Base-by-base conservation (phyloP, 2,888 invertebrate species). In the Hydrotaea cyrtoneurina region DNA sequence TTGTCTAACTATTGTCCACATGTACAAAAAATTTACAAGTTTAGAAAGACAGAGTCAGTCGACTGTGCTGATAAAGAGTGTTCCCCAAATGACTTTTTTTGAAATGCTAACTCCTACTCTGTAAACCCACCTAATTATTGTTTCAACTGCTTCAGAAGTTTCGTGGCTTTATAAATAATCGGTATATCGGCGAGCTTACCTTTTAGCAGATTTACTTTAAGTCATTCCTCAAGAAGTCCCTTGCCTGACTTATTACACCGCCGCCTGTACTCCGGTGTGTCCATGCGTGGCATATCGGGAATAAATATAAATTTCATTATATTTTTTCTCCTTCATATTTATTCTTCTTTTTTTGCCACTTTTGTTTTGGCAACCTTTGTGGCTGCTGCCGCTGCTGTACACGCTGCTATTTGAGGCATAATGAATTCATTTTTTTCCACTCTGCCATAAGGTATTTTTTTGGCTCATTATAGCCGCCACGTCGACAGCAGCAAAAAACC, bases 381-480 rank as follows among this genome's bases (percentile, higher is more conserved):
- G 46, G 71, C 17, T 31, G 46, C 73, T 73, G 19, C 50, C 74
- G 21, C 73, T 57, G 50, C 43, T 74, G 78, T 81, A 8, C 31
- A 31, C 26, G 66, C 23, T 31, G 57, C 59, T 26, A 57, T 72
- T 53, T 73, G 77, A 78, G 59, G 76, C 77, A 74, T 82, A 82
- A 82, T 82, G 82, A 79, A 85, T 74, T 82, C 69, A 59, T 64
- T 71, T 62, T n/a, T 80, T 69, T 69, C 69, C 69, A 69, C 69
- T 46, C 39, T 21, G 82, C 82, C 79, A 82, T 46, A 85, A 82
- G 82, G 79, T 85, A 80, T 82, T 82, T 85, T 31, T 78, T 80
- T 79, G 73, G 82, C 82, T 85, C 82, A 85, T 85, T 85, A 82
- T 77, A 81, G 82, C 59, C 23, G 69, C 69, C 43, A 69, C 43